Evolutionary conservation across 2,888 invertebrate species (phyloP).

Genomic region (Monochamus alternatus): DNA sequence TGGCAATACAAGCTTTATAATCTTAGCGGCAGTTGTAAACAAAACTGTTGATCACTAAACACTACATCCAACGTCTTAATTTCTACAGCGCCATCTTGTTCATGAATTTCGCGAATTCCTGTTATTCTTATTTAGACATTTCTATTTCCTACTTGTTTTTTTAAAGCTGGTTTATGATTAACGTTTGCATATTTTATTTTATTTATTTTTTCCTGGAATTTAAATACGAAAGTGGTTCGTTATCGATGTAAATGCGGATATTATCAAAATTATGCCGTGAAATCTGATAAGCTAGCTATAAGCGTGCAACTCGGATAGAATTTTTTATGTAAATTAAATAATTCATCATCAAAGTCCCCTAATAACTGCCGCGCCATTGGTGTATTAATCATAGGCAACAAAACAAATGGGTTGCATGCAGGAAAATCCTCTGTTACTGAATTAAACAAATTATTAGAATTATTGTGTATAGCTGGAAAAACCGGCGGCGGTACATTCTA

Average conservation of each 20-base stretch:
- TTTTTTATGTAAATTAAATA: conserved; percentile 6
- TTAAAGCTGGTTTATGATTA: not conserved
- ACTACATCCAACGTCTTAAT: too few relatives aligned
- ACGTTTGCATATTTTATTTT: not conserved
- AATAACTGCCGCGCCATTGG: not conserved
- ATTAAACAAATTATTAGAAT: conserved; percentile 21
- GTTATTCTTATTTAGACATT: too few relatives aligned
- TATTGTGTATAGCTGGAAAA: not conserved
- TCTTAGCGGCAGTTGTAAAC: too few relatives aligned
- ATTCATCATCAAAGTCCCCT: conserved; percentile 6
- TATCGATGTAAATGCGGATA: not conserved
- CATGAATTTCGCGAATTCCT: too few relatives aligned
- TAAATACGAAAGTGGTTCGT: not conserved
- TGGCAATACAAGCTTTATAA: too few relatives aligned
- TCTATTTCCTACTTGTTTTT: too few relatives aligned
- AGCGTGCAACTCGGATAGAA: not conserved
- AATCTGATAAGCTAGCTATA: conserved; percentile 3
- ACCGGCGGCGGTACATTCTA: not conserved
- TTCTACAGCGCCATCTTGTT: too few relatives aligned
- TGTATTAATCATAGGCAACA: conserved; percentile 10
- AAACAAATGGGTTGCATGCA: conserved; percentile 1
- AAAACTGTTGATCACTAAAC: too few relatives aligned
- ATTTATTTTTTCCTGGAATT: not conserved
- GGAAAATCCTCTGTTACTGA: not conserved
- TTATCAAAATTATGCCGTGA: conserved; percentile 2